A percentile compares a stretch with the other conserved stretches of the same genome.
phyloP scores from a whole-genome alignment of 1,140 invertebrate species.

The Papilio dardanus region DNA sequence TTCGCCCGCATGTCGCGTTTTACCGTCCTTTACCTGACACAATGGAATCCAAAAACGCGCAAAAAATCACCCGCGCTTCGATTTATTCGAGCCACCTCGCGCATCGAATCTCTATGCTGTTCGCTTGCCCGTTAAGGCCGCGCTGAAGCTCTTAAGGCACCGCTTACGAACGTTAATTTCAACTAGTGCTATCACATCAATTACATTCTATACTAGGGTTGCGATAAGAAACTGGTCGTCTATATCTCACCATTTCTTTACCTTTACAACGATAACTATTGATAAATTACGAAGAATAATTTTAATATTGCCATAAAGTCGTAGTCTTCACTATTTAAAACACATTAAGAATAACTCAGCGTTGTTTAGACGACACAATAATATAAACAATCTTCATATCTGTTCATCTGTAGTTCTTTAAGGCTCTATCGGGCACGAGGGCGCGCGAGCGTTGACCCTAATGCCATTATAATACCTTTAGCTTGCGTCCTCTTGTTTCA shows the following conservation, averaged over 20 bases:
- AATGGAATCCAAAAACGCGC: conserved; percentile 61
- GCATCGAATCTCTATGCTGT: conserved; percentile 46
- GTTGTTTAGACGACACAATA: background rate
- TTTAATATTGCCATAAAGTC: background rate
- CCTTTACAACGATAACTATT: background rate
- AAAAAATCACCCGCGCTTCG: conserved; percentile 55
- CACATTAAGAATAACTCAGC: background rate
- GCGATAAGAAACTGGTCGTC: background rate
- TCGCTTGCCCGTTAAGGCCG: conserved; percentile 43
- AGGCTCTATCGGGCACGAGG: conserved; percentile 11
- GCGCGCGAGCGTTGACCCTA: conserved; percentile 11
- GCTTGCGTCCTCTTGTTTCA: conserved; percentile 5
- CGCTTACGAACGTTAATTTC: conserved; percentile 36
- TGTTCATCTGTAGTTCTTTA: conserved; percentile 7
- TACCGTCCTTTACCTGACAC: conserved; percentile 60
- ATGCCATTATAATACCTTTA: conserved; percentile 5
- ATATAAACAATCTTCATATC: background rate
- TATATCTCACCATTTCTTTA: background rate
- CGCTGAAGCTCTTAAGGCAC: conserved; percentile 39
- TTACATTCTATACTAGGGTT: background rate
- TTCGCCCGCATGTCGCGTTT: conserved; percentile 42
- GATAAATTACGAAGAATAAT: background rate
- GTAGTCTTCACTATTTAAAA: background rate
- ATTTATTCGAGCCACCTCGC: conserved; percentile 52
- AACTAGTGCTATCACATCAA: conserved; percentile 40